A percentile compares a stretch with the other conserved stretches of the same genome.
Evolutionary conservation across 2,888 invertebrate genomes (phyloP).

Genomic region (Netelia fuscicornis): DNA sequence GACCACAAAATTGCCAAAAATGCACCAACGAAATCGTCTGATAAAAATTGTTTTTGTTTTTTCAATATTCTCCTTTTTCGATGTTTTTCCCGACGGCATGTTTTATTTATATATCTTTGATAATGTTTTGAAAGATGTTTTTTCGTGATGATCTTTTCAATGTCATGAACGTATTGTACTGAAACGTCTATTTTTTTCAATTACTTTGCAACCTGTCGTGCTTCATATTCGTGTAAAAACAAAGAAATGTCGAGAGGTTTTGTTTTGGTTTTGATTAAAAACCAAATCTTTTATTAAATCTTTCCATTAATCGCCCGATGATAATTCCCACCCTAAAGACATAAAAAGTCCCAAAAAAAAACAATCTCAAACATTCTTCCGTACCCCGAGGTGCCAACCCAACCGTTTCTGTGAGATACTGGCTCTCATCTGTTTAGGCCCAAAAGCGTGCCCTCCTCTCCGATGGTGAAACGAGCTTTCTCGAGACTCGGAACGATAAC

Average conservation of each 20-base stretch:
- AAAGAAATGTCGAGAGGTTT: background rate
- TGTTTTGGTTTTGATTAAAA: slow-evolving; percentile 60
- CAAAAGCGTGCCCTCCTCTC: slow-evolving; percentile 97
- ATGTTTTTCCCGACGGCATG: background rate
- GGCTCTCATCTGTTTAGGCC: slow-evolving; percentile 88
- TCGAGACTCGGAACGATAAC: slow-evolving; percentile 96
- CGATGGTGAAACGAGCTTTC: slow-evolving; percentile 97
- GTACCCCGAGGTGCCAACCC: slow-evolving; percentile 81
- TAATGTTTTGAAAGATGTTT: slow-evolving; percentile 6
- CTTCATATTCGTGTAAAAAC: background rate
- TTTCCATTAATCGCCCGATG: background rate
- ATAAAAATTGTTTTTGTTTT: background rate
- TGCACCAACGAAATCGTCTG: background rate
- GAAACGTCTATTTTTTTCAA: slow-evolving; percentile 1
- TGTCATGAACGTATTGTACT: slow-evolving; percentile 36
- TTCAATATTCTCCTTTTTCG: background rate
- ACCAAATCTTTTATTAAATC: slow-evolving; percentile 34
- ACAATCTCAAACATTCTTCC: slow-evolving; percentile 69
- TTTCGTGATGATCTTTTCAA: slow-evolving; percentile 7
- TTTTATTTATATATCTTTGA: background rate
- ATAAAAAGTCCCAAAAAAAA: slow-evolving; percentile 34
- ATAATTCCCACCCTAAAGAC: slow-evolving; percentile 16
- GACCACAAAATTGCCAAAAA: background rate
- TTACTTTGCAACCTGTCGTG: slow-evolving; percentile 28
- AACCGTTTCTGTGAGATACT: slow-evolving; percentile 84